Percentiles rank a stretch among this genome's conserved stretches.
Evolutionary conservation across 2,888 invertebrate species (phyloP).

Genomic region (Acanthopleura granulata): DNA sequence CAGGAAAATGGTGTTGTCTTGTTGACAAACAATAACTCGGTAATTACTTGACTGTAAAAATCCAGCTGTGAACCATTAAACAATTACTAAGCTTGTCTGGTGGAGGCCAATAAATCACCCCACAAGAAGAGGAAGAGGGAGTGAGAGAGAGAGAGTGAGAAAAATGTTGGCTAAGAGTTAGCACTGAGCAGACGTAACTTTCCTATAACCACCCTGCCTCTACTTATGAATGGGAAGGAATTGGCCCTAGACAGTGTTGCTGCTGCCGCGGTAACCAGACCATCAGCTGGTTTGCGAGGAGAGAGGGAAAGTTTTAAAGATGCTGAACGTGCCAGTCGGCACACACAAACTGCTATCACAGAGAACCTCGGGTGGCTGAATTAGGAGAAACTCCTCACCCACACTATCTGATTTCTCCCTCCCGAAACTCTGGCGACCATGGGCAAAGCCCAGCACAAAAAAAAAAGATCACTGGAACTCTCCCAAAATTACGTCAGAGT

Average conservation of each 20-base stretch:
- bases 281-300: background rate
- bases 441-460: background rate
- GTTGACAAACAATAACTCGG: no score
- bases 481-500: conserved; percentile 13
- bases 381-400: background rate
- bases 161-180: no score
- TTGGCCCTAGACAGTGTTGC: background rate
- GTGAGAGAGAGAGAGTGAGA: no score
- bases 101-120: no score
- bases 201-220: no score
- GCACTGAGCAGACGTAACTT: no score
- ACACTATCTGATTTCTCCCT: conserved; percentile 13
- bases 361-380: background rate
- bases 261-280: background rate
- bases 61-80: no score
- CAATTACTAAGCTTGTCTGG: no score
- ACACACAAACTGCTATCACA: conserved; percentile 8
- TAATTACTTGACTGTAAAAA: no score
- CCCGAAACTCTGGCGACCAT: background rate
- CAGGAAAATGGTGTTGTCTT: background rate
- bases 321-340: conserved; percentile 4
- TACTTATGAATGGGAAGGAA: no score
- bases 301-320: conserved; percentile 10
- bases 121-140: no score
- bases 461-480: background rate